Conservation (phyloP, 2,797 vertebrate genomes). For the Echiichthys vipera region DNA sequence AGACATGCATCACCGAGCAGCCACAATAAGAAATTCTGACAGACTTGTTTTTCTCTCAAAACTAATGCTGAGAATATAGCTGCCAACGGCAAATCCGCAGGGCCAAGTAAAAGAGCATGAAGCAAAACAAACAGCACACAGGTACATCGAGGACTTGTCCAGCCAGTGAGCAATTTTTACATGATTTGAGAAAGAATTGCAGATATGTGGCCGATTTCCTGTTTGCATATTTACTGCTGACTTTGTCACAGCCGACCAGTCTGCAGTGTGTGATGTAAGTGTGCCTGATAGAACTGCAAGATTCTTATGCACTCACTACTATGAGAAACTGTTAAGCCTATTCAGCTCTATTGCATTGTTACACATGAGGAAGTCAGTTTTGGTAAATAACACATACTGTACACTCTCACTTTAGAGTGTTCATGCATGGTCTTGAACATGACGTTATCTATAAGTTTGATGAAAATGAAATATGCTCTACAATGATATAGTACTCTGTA, state of each 20-base stretch:
- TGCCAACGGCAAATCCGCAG: conserved; percentile 50
- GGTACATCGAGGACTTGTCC: conserved; percentile 47
- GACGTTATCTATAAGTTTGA: neutral
- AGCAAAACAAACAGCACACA: conserved; percentile 31
- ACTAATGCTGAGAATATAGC: conserved; percentile 56
- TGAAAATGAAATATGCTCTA: neutral
- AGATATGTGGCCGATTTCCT: conserved; percentile 32
- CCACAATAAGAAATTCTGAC: conserved; percentile 53
- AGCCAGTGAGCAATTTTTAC: conserved; percentile 42
- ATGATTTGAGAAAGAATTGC: conserved; percentile 43
- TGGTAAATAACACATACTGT: conserved; percentile 35
- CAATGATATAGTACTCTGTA: neutral
- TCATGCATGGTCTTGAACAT: conserved; percentile 5
- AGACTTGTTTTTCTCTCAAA: conserved; percentile 43
- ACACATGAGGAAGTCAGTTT: conserved; percentile 20
- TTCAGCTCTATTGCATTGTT: conserved; percentile 24
- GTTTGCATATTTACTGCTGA: conserved; percentile 57
- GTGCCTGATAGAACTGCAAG: conserved; percentile 44
- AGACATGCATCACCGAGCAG: conserved; percentile 66
- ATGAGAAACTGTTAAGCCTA: conserved; percentile 9
- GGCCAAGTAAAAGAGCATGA: conserved; percentile 36
- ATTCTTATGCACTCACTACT: conserved; percentile 18
- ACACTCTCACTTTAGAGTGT: neutral
- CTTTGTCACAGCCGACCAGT: conserved; percentile 34
- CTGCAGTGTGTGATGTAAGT: conserved; percentile 21